Evolutionary conservation across 2,888 invertebrate genomes (phyloP), one percentile per base, ranked within the genome.

Genomic region (Drosophila macrospina): DNA sequence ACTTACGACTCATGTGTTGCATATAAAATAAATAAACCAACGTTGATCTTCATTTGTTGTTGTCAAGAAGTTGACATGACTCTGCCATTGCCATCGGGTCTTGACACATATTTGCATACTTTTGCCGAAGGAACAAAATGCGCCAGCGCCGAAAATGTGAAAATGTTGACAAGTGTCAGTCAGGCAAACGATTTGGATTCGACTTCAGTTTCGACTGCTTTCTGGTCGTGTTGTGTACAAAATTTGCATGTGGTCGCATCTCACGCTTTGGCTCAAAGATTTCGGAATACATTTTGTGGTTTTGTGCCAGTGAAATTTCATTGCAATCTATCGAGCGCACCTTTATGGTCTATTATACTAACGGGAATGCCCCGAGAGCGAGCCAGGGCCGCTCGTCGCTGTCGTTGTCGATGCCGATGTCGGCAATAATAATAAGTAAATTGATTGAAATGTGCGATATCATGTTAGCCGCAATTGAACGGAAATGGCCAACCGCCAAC

Each of bases 401-500:
- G 20, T n/a, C n/a, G n/a, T n/a, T n/a, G 39, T 41, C 44, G 74
- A 65, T 66, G 47, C 45, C 74, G 71, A 57, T 67, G 62, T 66
- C 59, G 69, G 66, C 60, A 69, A 69, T 85, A 86, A 86, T 74
- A 74, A 80, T 84, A 87, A 84, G 84, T 74, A 81, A 88, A 84
- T 78, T 84, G 86, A 87, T 87, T 85, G 86, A 81, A 89, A 80
- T 81, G 78, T 80, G 88, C 86, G 89, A 88, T 89, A 89, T 85
- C 87, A 87, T 78, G 86, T 77, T 72, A 73, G 68, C 84, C 72
- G 76, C 80, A 62, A 73, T 66, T 66, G 69, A 88, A 74, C 85
- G 89, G 89, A 85, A 86, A 85, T 77, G 68, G 78, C 64, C 68
- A 51, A 34, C 62, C 52, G 24, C 50, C 52, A 4, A 5, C 16